phyloP scores from a whole-genome alignment of 2,888 invertebrate genomes.

The Ornithoptera priamus region DNA sequence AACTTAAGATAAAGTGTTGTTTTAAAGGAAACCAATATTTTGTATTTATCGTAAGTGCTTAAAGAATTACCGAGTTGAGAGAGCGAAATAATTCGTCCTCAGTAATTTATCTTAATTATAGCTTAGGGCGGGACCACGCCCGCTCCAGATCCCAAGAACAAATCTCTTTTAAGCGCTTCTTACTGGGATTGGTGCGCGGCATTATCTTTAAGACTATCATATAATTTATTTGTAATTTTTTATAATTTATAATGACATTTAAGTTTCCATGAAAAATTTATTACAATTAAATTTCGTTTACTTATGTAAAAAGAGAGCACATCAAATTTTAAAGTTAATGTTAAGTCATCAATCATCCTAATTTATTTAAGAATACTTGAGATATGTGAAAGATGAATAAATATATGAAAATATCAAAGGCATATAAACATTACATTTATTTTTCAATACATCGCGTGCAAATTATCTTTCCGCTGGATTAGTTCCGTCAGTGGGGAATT shows the following conservation, averaged over 20 bases:
- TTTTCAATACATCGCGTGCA: background rate
- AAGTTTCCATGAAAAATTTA: too few relatives aligned
- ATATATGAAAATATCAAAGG: too few relatives aligned
- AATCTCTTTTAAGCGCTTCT: slow-evolving; percentile 24
- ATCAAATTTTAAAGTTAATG: too few relatives aligned
- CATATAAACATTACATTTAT: too few relatives aligned
- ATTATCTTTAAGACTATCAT: background rate
- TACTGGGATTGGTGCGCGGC: slow-evolving; percentile 13
- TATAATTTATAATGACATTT: too few relatives aligned
- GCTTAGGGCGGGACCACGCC: slow-evolving; percentile 61
- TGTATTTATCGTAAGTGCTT: background rate
- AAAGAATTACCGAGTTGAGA: slow-evolving; percentile 1
- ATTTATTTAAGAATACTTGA: too few relatives aligned
- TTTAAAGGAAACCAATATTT: background rate
- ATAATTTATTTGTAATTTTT: too few relatives aligned
- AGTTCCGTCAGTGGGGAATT: slow-evolving; percentile 4
- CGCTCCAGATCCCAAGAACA: slow-evolving; percentile 58
- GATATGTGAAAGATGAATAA: too few relatives aligned
- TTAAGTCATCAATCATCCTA: too few relatives aligned
- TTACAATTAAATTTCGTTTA: too few relatives aligned
- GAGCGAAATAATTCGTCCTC: slow-evolving; percentile 18
- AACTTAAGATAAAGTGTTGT: too few relatives aligned
- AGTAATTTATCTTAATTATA: slow-evolving; percentile 72
- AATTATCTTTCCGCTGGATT: slow-evolving; percentile 15
- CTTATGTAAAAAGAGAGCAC: too few relatives aligned